phyloP scores from a whole-genome alignment of 1,140 invertebrate genomes.

The Medauroidea extradentata region DNA sequence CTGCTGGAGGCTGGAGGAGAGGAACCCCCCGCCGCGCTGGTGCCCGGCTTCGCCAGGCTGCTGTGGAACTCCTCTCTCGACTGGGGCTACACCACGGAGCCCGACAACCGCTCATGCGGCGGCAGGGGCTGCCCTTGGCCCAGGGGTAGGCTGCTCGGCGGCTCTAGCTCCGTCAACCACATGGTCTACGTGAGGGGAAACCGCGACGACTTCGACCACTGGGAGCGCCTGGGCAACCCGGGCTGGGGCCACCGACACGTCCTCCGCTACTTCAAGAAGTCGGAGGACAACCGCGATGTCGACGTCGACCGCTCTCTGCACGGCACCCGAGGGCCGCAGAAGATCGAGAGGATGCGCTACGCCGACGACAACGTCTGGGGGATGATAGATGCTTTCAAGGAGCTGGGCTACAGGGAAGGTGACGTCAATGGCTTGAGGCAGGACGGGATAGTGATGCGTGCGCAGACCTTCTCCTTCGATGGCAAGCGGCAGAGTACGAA shows the following conservation, averaged over 20 bases:
- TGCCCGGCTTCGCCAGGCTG: constrained; percentile 44
- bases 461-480: constrained; percentile 53
- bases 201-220: constrained; percentile 6
- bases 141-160: constrained; percentile 43
- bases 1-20: constrained; percentile 55
- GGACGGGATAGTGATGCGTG: constrained; percentile 50
- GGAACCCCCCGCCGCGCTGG: constrained; percentile 38
- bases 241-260: constrained; percentile 55
- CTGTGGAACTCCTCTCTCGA: not conserved
- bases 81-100: constrained; percentile 28
- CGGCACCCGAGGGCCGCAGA: constrained; percentile 2
- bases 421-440: constrained; percentile 32
- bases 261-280: constrained; percentile 48
- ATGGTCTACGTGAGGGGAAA: constrained; percentile 49
- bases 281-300: constrained; percentile 31
- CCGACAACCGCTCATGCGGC: constrained; percentile 8
- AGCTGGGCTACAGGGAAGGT: constrained; percentile 2
- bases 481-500: constrained; percentile 68
- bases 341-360: constrained; percentile 8
- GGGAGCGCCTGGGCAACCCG: constrained; percentile 42
- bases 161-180: constrained; percentile 52
- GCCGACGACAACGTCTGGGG: constrained; percentile 7
- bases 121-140: constrained; percentile 36
- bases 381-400: constrained; percentile 7
- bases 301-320: not conserved